phyloP scores from a whole-genome alignment of 1,140 invertebrate species.

The Cydia pomonella region DNA sequence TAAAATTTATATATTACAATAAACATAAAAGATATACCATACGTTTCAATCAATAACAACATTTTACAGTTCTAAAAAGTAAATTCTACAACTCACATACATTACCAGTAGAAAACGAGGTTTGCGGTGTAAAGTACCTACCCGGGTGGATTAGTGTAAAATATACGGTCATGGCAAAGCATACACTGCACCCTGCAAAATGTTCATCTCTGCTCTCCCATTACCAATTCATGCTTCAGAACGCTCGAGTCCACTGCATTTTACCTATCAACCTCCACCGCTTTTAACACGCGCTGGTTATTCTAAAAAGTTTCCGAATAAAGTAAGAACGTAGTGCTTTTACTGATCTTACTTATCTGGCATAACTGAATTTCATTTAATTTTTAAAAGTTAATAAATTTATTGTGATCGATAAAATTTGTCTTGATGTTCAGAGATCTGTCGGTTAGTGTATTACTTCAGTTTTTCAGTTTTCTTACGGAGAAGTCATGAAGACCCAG shows the following conservation, averaged over 20 bases:
- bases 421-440: too few relatives aligned
- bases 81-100: background rate
- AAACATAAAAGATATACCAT: too few relatives aligned
- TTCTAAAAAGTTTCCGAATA: conserved; percentile 13
- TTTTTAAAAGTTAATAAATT: conserved; percentile 25
- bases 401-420: background rate
- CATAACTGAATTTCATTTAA: conserved; percentile 41
- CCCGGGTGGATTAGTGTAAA: conserved; percentile 7
- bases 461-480: too few relatives aligned
- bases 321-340: conserved; percentile 15
- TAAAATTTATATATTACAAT: too few relatives aligned
- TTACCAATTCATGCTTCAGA: conserved; percentile 63
- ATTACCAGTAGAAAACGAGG: background rate
- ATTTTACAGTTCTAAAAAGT: too few relatives aligned
- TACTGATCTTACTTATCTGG: conserved; percentile 6
- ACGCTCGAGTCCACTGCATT: conserved; percentile 49
- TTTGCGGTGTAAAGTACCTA: background rate
- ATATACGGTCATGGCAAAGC: conserved; percentile 21
- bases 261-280: conserved; percentile 44
- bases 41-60: too few relatives aligned
- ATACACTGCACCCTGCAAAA: conserved; percentile 46
- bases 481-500: too few relatives aligned
- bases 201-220: conserved; percentile 54
- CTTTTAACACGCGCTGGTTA: conserved; percentile 16
- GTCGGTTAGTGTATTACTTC: too few relatives aligned